Percentiles rank a stretch among this genome's conserved stretches.
Evolutionary conservation across 2,797 vertebrate genomes (phyloP).

Genomic region (Petrocephalus schoutedeni): DNA sequence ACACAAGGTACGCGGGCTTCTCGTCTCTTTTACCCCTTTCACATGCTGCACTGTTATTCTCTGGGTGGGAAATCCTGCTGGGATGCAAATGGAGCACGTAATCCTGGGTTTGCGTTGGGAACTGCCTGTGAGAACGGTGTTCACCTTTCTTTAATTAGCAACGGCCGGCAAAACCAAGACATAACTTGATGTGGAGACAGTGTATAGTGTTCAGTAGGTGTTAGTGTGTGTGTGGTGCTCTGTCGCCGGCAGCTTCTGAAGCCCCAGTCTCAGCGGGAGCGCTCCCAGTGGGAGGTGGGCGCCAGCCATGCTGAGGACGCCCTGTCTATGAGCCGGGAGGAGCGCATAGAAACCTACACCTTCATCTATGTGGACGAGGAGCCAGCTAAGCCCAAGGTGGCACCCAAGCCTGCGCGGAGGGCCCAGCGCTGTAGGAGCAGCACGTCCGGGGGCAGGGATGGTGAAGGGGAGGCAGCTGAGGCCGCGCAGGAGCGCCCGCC

Average conservation of each 20-base stretch:
- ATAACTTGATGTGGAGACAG: background rate
- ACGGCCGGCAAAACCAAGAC: background rate
- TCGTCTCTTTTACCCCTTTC: no score
- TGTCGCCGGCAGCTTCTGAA: conserved; percentile 77
- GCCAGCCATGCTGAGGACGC: conserved; percentile 94
- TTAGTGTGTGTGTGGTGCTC: background rate
- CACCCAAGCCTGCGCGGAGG: conserved; percentile 63
- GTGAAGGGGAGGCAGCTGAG: conserved; percentile 37
- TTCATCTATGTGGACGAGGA: conserved; percentile 96
- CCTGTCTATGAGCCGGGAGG: conserved; percentile 83
- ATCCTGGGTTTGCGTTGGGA: background rate
- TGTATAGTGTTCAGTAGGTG: background rate
- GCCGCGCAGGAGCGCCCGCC: conserved; percentile 18
- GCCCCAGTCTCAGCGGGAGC: conserved; percentile 87
- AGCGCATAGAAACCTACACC: conserved; percentile 93
- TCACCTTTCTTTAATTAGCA: background rate
- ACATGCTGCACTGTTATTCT: background rate
- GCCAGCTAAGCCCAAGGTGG: conserved; percentile 60
- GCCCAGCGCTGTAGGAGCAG: conserved; percentile 69
- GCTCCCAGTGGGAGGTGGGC: conserved; percentile 93
- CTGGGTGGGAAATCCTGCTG: background rate
- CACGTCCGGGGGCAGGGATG: conserved; percentile 54
- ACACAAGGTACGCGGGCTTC: conserved; percentile 72
- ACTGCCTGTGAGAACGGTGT: background rate
- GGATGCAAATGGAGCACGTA: background rate